Conservation (phyloP, 2,113 vertebrate genomes). For the Natator depressus region DNA sequence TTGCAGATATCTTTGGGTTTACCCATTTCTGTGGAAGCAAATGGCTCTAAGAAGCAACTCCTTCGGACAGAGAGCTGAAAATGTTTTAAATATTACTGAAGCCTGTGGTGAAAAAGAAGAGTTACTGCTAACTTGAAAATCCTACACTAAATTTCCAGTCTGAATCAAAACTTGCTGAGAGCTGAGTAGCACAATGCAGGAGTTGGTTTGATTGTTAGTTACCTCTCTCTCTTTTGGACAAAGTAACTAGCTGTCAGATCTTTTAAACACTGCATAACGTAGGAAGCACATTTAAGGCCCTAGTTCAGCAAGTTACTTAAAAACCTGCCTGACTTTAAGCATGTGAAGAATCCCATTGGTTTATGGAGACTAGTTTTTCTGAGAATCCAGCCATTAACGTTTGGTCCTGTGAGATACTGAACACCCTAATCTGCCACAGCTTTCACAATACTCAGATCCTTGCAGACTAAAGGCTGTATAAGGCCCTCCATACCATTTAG, state of each 20-base stretch:
- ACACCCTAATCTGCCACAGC: background rate
- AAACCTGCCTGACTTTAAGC: background rate
- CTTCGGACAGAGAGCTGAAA: slow-evolving; percentile 23
- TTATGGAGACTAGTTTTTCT: background rate
- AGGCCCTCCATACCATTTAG: background rate
- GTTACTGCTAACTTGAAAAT: background rate
- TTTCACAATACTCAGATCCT: background rate
- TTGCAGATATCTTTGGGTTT: background rate
- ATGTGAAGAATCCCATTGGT: background rate
- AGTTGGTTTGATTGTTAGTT: background rate
- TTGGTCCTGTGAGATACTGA: background rate
- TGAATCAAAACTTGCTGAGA: background rate
- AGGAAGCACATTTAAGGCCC: background rate
- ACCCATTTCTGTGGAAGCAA: background rate
- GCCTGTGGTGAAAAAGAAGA: background rate
- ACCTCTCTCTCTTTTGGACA: background rate
- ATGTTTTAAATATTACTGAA: background rate
- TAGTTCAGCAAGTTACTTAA: background rate
- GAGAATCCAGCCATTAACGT: background rate
- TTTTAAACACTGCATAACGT: background rate
- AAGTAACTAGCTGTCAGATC: background rate
- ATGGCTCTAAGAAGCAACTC: background rate
- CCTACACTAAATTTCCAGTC: background rate
- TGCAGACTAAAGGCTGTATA: background rate
- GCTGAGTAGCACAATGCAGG: background rate